These are phyloP conservation scores for Cataglyphis albicans DNA, from an alignment of 2,888 invertebrate species.

Conservation along the genomic window DNA sequence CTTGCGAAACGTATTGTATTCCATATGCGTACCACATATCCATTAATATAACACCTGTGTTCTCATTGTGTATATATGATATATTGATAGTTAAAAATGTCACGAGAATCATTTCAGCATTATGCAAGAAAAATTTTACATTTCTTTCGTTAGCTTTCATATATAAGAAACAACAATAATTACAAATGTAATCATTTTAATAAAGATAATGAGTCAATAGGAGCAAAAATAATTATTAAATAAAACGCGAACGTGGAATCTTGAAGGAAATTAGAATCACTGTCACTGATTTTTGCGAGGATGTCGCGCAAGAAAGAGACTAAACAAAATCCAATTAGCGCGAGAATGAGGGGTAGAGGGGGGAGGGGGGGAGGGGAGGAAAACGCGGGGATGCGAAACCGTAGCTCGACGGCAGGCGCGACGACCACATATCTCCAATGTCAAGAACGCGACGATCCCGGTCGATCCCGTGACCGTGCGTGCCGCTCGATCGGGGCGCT, in stretches of 20 bases:
- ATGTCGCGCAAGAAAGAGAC: constrained; percentile 4
- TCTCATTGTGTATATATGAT: constrained; percentile 14
- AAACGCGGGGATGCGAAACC: constrained; percentile 12
- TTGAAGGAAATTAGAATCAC: not conserved
- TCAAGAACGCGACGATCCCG: constrained; percentile 71
- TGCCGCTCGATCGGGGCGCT: constrained; percentile 62
- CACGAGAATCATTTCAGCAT: constrained; percentile 2
- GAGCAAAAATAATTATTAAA: not conserved
- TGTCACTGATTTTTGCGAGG: constrained; percentile 9
- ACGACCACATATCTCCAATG: constrained; percentile 55
- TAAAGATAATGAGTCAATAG: not conserved
- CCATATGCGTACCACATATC: constrained; percentile 32
- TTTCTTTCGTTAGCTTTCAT: not conserved
- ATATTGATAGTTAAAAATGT: constrained; percentile 26
- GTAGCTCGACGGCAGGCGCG: constrained; percentile 25
- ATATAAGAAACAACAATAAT: constrained; percentile 11
- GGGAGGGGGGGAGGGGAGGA: not conserved
- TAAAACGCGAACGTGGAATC: not conserved
- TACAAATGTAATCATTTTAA: not conserved
- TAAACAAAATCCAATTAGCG: constrained; percentile 42
- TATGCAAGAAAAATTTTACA: not conserved
- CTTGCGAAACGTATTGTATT: constrained; percentile 52
- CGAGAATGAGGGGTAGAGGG: not conserved
- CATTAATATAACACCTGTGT: constrained; percentile 53
- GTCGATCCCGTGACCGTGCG: constrained; percentile 58